Conservation (phyloP, 2,888 invertebrate genomes). For the Villa cingulata region DNA sequence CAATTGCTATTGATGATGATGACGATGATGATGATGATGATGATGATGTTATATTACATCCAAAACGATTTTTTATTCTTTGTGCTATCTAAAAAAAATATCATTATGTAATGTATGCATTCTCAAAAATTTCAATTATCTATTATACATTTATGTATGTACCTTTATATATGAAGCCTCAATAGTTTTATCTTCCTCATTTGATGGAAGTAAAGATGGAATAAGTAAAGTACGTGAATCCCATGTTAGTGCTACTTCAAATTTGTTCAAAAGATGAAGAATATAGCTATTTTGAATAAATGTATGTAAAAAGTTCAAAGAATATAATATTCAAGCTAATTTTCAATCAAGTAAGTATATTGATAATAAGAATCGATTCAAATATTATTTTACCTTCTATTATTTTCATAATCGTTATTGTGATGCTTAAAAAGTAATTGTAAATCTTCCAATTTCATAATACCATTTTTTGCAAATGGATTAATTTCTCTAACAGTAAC, state of each 20-base stretch:
- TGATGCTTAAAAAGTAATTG: slow-evolving; percentile 87
- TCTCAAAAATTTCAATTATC: neutral
- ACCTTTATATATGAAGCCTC: slow-evolving; percentile 31
- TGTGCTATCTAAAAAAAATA: slow-evolving; percentile 23
- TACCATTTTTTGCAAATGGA: slow-evolving; percentile 81
- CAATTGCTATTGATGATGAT: too few species aligned
- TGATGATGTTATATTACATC: neutral
- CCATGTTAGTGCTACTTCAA: slow-evolving; percentile 94
- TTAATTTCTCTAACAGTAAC: slow-evolving; percentile 96
- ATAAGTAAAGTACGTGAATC: slow-evolving; percentile 81
- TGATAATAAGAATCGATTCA: too few species aligned
- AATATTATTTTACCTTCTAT: slow-evolving; percentile 35
- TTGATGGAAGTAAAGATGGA: slow-evolving; percentile 78
- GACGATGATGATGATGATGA: too few species aligned
- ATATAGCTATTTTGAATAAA: slow-evolving; percentile 57
- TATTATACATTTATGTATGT: neutral
- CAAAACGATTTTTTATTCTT: slow-evolving; percentile 16
- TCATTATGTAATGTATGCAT: neutral
- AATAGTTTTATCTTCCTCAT: slow-evolving; percentile 42
- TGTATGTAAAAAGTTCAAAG: too few species aligned
- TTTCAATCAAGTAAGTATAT: too few species aligned
- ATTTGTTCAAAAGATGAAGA: slow-evolving; percentile 84
- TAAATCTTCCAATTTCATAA: slow-evolving; percentile 89
- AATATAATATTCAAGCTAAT: too few species aligned
- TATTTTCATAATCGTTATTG: slow-evolving; percentile 55